Evolutionary conservation across 2,888 invertebrate genomes (phyloP), one percentile per base, ranked within the genome.

Genomic region (Agapetus fuscipes): DNA sequence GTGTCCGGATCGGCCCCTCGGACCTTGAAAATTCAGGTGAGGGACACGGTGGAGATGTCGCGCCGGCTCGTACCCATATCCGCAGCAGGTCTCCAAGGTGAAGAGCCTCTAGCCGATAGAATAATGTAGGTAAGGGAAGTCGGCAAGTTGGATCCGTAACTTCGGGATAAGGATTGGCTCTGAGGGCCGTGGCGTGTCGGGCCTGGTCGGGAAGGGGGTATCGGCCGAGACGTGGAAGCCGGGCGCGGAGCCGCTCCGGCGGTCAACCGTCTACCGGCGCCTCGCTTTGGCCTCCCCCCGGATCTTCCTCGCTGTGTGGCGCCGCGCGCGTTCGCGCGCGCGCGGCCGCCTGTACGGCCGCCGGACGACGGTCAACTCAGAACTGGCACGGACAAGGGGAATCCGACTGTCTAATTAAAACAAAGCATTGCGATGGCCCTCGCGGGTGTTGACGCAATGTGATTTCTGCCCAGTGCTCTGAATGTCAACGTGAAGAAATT

Each of bases 71-170:
- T 78, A 77, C 76, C 74, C 70, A 76, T 75, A 77, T 75, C 77
- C 76, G 76, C 77, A 79, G 72, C 78, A 78, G 79, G 78, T 80
- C 75, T 79, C 77, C 77, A 74, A 78, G 77, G 76, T 76, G 65
- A 74, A 67, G 65, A 74, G 72, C 73, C 74, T 76, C 72, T 74
- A 71, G 74, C 74, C 71, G 67, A 71, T 72, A 67, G 72, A 75
- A 65, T 69, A 76, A 78, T 73, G 74, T 74, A 73, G 73, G 68
- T 72, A 74, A 75, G 73, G 71, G 72, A 76, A 75, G 73, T 75
- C 72, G 73, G 72, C 75, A 78, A 78, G 72, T 66, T 72, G 62
- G 74, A 76, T 70, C 68, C 66, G 68, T 68, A 69, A 70, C 69
- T 68, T 76, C 72, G 75, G 76, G 69, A 77, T 64, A 78, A 77